phyloP scores from a whole-genome alignment of 2,888 invertebrate genomes.

The Lamellibrachia columna region DNA sequence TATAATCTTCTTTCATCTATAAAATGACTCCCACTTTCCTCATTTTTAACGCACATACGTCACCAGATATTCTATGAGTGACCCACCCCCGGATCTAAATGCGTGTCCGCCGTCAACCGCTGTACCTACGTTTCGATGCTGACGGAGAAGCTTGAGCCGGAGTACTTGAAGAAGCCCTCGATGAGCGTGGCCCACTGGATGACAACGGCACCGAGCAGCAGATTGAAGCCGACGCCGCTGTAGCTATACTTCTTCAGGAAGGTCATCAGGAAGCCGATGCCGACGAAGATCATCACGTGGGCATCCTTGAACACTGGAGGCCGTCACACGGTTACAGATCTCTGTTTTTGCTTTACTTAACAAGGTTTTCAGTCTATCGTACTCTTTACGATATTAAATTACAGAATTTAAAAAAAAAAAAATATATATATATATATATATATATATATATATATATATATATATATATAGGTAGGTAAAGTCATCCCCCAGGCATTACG shows the following conservation, averaged over 20 bases:
- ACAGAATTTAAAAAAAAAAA: too few relatives aligned
- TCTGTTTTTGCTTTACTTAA: too few relatives aligned
- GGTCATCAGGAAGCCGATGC: constrained; percentile 96
- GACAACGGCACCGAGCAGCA: constrained; percentile 82
- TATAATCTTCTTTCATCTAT: too few relatives aligned
- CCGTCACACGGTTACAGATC: constrained; percentile 37
- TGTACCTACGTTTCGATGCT: constrained; percentile 36
- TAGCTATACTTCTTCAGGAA: constrained; percentile 90
- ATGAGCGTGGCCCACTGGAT: constrained; percentile 80
- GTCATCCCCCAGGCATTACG: too few relatives aligned
- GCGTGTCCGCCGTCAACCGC: neutral
- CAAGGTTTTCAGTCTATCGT: too few relatives aligned
- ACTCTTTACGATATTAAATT: too few relatives aligned
- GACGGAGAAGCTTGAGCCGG: constrained; percentile 51
- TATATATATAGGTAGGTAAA: too few relatives aligned
- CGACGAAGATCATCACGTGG: constrained; percentile 96
- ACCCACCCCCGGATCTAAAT: neutral
- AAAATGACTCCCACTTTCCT: too few relatives aligned
- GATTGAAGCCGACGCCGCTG: constrained; percentile 87
- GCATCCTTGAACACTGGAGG: constrained; percentile 66
- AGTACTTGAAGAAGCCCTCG: constrained; percentile 72
- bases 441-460: too few relatives aligned
- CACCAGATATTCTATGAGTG: too few relatives aligned
- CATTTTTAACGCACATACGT: too few relatives aligned
- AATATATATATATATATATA: too few relatives aligned